Conservation (phyloP, 1,140 invertebrate genomes). For the Conus betulinus region DNA sequence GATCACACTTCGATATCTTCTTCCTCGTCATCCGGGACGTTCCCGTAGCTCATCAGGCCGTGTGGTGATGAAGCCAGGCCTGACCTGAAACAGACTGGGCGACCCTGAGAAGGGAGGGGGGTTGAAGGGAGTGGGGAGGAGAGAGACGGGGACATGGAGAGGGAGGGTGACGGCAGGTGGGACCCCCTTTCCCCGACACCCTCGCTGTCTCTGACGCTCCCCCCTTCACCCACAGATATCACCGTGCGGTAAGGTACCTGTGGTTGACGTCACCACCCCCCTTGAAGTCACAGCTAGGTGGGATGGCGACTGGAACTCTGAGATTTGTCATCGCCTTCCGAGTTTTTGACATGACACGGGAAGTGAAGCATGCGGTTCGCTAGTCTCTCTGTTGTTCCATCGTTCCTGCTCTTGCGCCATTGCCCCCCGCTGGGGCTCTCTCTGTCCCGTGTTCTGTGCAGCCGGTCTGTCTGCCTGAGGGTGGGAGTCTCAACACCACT, state of each 20-base stretch:
- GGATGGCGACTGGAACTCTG: background rate
- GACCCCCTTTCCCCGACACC: background rate
- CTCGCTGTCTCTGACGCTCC: background rate
- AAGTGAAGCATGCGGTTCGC: background rate
- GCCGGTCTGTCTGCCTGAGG: background rate
- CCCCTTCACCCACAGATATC: background rate
- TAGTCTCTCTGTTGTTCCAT: background rate
- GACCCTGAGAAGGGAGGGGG: background rate
- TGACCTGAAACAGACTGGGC: background rate
- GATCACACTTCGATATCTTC: conserved; percentile 7
- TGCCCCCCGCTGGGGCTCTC: background rate
- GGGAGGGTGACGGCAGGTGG: too few relatives aligned
- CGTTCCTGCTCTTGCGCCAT: background rate
- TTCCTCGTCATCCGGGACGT: background rate
- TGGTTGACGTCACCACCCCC: background rate
- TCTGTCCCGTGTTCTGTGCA: background rate
- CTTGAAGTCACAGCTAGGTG: background rate
- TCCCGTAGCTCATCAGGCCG: background rate
- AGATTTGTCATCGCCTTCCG: background rate
- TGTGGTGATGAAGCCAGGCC: background rate
- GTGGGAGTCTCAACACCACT: background rate
- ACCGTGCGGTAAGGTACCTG: background rate
- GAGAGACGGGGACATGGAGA: too few relatives aligned
- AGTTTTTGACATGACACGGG: background rate
- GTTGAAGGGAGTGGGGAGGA: background rate